Base-by-base conservation (phyloP, 2,888 invertebrate species). In the Nasonovia ribisnigri region DNA sequence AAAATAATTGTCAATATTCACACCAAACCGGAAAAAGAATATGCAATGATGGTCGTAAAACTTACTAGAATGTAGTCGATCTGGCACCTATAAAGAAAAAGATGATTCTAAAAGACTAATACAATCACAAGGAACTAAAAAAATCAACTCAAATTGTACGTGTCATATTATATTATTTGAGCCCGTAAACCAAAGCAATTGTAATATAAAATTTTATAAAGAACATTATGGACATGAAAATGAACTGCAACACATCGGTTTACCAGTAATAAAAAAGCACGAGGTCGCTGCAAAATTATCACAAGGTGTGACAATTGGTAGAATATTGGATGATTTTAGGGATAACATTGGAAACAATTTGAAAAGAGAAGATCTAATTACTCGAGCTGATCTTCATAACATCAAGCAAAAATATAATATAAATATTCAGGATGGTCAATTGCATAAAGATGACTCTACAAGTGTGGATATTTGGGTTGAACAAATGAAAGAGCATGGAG, bases 401-500 rank as follows among this genome's bases (percentile, higher is more conserved):
- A 43, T 89, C 13, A 60, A 60, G 60, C 42, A 89, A 16, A 89
- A 89, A 13, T 89, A 89, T 42, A 89, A 89, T 60, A 43, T 89
- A 57, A 16, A 4, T 1, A 29, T 89, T 26, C 57, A 57, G 24
- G 29, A 89, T 57, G 60, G 42, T 43, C 54, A 88, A 57, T 88
- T 88, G 2, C 57, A 60, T 16, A 60, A 89, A 60, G 16, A 60
- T 16, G 43, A 89, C 6, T 20, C 43, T 0, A 88, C 29, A 57
- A 89, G 57, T 60, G 36, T 60, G 29, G 43, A 60, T 57, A 43
- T 57, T 43, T 57, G n/a, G n/a, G 51, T 88, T 36, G 51, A 88
- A 88, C 6, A 54, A 88, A 87, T 87, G n/a, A 60, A 89, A 84
- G 13, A 84, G 46, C 11, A 86, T 11, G 86, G 29, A 29, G 26